A percentile compares a stretch with the other conserved stretches of the same genome.
Evolutionary conservation across 2,888 invertebrate genomes (phyloP).

Genomic region (Eurytoma adleriae): DNA sequence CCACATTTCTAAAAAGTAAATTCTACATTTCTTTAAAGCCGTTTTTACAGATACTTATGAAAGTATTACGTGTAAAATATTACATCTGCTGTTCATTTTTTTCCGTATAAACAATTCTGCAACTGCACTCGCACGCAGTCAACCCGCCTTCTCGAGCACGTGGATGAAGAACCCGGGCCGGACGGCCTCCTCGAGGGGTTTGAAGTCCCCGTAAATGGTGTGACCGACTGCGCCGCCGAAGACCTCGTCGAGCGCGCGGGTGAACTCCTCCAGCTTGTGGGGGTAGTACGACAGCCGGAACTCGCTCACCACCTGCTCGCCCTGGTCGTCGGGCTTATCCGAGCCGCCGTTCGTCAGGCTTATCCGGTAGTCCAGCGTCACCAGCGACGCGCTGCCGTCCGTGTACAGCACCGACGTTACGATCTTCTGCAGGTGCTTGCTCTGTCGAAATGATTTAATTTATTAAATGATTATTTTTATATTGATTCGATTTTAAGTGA

Average conservation of each 20-base stretch:
- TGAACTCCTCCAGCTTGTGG: slow-evolving; percentile 85
- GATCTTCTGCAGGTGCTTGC: slow-evolving; percentile 88
- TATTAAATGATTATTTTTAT: slow-evolving; percentile 1
- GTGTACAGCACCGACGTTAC: slow-evolving; percentile 90
- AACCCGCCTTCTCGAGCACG: slow-evolving; percentile 81
- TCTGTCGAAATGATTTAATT: slow-evolving; percentile 77
- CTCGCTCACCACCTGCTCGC: slow-evolving; percentile 79
- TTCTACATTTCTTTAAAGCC: too few relatives aligned
- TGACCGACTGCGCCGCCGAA: slow-evolving; percentile 83
- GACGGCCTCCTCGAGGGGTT: slow-evolving; percentile 80
- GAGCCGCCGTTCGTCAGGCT: slow-evolving; percentile 68
- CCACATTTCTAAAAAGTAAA: too few relatives aligned
- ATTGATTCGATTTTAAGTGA: too few relatives aligned
- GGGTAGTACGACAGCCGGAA: slow-evolving; percentile 94
- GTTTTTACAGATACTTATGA: too few relatives aligned
- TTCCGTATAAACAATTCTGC: too few relatives aligned
- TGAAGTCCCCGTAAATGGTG: slow-evolving; percentile 89
- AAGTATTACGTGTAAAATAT: too few relatives aligned
- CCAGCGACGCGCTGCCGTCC: slow-evolving; percentile 85
- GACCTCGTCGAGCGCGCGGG: slow-evolving; percentile 82
- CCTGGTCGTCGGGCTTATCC: slow-evolving; percentile 61
- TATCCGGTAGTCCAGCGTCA: slow-evolving; percentile 90
- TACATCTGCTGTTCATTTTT: too few relatives aligned
- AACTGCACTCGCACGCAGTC: too few relatives aligned
- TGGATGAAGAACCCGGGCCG: slow-evolving; percentile 92